phyloP scores from a whole-genome alignment of 1,140 invertebrate genomes.

The Papilio helenus region DNA sequence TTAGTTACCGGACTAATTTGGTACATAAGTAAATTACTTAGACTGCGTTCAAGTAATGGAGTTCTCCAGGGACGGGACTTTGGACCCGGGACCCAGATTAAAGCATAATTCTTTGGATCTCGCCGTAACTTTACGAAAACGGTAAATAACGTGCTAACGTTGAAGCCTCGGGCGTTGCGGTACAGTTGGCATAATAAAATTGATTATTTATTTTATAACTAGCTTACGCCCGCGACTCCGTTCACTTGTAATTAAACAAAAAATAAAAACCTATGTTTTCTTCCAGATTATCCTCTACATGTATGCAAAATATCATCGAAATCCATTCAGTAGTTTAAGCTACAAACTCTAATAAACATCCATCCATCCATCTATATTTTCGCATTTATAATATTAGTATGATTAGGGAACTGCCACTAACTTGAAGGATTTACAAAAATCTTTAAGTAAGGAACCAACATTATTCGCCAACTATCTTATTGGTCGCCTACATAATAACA shows the following conservation, averaged over 20 bases:
- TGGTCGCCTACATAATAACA: too few species aligned
- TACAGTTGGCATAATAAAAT: slow-evolving; percentile 6
- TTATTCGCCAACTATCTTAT: too few species aligned
- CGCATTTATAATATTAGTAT: too few species aligned
- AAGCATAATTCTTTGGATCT: slow-evolving; percentile 6
- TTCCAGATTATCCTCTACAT: too few species aligned
- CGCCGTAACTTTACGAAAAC: slow-evolving; percentile 23
- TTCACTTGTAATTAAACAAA: background rate
- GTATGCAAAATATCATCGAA: too few species aligned
- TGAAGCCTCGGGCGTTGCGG: background rate
- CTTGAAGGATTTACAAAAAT: too few species aligned
- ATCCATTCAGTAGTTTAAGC: too few species aligned
- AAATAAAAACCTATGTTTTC: too few species aligned
- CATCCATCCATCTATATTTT: too few species aligned
- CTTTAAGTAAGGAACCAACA: too few species aligned
- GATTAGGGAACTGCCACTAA: too few species aligned
- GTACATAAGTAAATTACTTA: background rate
- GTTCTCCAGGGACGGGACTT: background rate
- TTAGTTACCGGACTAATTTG: background rate
- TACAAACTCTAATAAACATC: too few species aligned
- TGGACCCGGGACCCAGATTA: background rate
- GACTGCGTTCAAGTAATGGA: background rate
- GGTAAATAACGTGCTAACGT: slow-evolving; percentile 28
- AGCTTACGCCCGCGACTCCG: background rate
- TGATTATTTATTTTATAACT: background rate